A percentile compares a stretch with the other conserved stretches of the same genome.
Evolutionary conservation across 2,888 invertebrate species (phyloP).

Genomic region (Cheilosia soror): DNA sequence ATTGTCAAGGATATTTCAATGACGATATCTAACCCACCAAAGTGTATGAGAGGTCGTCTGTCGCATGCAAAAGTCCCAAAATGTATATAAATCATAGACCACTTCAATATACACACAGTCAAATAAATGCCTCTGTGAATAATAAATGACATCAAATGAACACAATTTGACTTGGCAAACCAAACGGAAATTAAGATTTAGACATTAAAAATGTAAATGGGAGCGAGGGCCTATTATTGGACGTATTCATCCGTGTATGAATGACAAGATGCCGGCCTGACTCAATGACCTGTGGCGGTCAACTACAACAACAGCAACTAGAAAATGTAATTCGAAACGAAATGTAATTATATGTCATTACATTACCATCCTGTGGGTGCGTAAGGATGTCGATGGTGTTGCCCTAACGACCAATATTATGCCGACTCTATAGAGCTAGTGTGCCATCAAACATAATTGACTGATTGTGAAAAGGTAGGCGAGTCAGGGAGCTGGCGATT

Average conservation of each 20-base stretch:
- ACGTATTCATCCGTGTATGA: constrained; percentile 30
- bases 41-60: constrained; percentile 16
- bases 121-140: constrained; percentile 48
- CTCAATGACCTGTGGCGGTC: constrained; percentile 32
- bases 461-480: neutral
- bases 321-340: constrained; percentile 21
- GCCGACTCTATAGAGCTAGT: neutral
- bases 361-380: constrained; percentile 10
- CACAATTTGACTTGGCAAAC: constrained; percentile 32
- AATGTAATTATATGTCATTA: constrained; percentile 18
- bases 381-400: constrained; percentile 6
- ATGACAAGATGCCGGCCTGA: neutral
- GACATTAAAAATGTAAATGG: constrained; percentile 42
- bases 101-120: constrained; percentile 20
- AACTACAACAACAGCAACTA: neutral
- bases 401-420: constrained; percentile 25
- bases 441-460: constrained; percentile 22
- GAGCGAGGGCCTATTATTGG: constrained; percentile 3
- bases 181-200: constrained; percentile 49
- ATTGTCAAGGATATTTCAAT: constrained; percentile 58
- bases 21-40: constrained; percentile 14
- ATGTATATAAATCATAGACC: constrained; percentile 40
- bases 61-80: constrained; percentile 9
- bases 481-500: constrained; percentile 24
- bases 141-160: constrained; percentile 47